Conservation (phyloP, 2,888 invertebrate species). For the Macroteleia sp. region DNA sequence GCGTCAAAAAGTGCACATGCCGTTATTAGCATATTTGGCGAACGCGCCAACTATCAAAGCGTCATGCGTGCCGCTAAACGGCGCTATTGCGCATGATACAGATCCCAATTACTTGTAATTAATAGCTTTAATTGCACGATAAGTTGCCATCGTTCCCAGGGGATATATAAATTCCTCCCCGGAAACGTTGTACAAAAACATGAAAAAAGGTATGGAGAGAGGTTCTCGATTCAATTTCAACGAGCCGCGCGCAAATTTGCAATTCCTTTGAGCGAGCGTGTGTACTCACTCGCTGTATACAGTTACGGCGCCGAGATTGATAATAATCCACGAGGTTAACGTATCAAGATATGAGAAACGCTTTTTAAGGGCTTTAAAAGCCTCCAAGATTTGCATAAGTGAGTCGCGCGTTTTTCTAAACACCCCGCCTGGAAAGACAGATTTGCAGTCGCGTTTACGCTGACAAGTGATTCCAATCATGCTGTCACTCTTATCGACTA, state of each 20-base stretch:
- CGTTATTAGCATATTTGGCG: slow-evolving; percentile 21
- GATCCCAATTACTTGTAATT: slow-evolving; percentile 40
- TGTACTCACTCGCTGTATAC: background rate
- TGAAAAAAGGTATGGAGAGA: background rate
- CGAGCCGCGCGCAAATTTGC: slow-evolving; percentile 5
- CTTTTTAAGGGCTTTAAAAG: slow-evolving; percentile 5
- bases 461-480: background rate
- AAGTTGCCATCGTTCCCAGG: no score
- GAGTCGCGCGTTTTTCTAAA: background rate
- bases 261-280: slow-evolving; percentile 8
- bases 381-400: slow-evolving; percentile 5
- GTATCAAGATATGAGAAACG: slow-evolving; percentile 8
- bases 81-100: slow-evolving; percentile 14
- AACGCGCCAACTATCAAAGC: slow-evolving; percentile 1
- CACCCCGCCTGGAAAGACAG: background rate
- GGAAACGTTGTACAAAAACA: slow-evolving; percentile 3
- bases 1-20: slow-evolving; percentile 16
- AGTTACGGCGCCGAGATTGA: slow-evolving; percentile 10
- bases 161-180: slow-evolving; percentile 8
- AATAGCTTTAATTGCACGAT: slow-evolving; percentile 22
- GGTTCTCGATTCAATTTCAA: no score
- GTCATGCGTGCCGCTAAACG: slow-evolving; percentile 36
- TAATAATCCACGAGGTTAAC: slow-evolving; percentile 8
- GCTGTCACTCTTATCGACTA: background rate
- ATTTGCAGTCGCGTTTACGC: background rate